Percentiles rank a stretch among this genome's conserved stretches.
phyloP scores from a whole-genome alignment of 1,140 invertebrate species.

The Cotesia chilonis region DNA sequence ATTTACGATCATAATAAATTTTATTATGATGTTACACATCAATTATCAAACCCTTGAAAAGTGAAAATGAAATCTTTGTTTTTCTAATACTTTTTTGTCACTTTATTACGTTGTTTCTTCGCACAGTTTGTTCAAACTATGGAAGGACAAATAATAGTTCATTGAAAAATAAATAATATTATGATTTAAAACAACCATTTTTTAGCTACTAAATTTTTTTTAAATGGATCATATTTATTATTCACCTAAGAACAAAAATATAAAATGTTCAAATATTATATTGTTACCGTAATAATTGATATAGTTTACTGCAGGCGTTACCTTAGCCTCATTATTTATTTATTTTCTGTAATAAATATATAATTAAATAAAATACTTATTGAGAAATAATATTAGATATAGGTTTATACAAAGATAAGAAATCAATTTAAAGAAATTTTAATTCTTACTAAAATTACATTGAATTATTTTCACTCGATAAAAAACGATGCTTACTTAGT shows the following conservation, averaged over 20 bases:
- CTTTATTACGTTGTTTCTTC: not conserved
- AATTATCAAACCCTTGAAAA: conserved; percentile 47
- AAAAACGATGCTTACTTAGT: no score
- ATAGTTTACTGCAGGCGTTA: conserved; percentile 38
- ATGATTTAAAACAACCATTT: no score
- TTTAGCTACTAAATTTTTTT: not conserved
- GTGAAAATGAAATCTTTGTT: conserved; percentile 44
- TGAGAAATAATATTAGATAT: no score
- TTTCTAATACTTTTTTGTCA: conserved; percentile 6
- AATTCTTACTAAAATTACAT: no score
- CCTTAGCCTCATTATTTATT: conserved; percentile 39
- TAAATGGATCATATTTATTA: not conserved
- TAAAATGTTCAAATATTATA: not conserved
- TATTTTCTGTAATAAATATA: conserved; percentile 7
- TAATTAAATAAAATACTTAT: not conserved
- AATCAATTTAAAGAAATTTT: no score
- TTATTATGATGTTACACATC: conserved; percentile 14
- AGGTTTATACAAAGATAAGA: no score
- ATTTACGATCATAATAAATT: not conserved
- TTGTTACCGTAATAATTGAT: conserved; percentile 26
- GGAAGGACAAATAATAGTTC: conserved; percentile 19
- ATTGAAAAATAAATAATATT: conserved; percentile 2
- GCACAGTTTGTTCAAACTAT: conserved; percentile 15
- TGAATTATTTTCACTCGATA: no score
- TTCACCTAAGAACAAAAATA: not conserved